Percentiles rank a stretch among this genome's conserved stretches.
Conservation (phyloP, 1,140 invertebrate species). For the Diuraphis noxia region DNA sequence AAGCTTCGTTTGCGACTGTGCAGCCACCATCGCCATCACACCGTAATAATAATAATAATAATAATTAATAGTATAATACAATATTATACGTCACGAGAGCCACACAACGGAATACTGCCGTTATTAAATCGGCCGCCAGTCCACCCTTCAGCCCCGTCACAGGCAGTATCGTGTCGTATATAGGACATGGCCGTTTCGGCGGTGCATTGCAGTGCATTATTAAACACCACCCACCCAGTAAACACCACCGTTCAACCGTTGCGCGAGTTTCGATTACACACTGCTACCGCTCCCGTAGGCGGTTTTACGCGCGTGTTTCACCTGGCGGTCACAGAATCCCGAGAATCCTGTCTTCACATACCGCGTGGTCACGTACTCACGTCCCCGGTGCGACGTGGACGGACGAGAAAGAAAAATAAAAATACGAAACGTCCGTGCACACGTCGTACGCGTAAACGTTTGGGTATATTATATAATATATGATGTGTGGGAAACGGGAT, state of each 20-base stretch:
- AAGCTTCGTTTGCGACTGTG: neutral
- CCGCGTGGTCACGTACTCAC: neutral
- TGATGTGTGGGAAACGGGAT: neutral
- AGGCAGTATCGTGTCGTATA: neutral
- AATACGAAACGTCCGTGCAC: neutral
- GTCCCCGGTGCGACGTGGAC: neutral
- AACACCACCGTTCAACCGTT: neutral
- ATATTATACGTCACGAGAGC: neutral
- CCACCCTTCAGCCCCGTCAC: neutral
- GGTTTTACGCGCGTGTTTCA: neutral
- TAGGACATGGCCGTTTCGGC: neutral
- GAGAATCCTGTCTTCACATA: neutral
- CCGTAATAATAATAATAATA: neutral
- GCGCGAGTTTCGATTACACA: slow-evolving; percentile 16
- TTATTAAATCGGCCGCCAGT: neutral
- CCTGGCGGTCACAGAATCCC: neutral
- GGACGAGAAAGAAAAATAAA: neutral
- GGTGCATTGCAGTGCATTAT: neutral
- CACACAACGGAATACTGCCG: neutral
- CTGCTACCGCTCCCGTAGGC: neutral
- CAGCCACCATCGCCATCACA: neutral
- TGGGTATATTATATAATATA: neutral
- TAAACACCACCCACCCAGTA: neutral
- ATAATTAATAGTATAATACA: neutral
- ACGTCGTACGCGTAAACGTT: neutral